These are phyloP conservation scores for Mobula hypostoma DNA, from an alignment of 2,113 vertebrate species.

Conservation along the genomic window DNA sequence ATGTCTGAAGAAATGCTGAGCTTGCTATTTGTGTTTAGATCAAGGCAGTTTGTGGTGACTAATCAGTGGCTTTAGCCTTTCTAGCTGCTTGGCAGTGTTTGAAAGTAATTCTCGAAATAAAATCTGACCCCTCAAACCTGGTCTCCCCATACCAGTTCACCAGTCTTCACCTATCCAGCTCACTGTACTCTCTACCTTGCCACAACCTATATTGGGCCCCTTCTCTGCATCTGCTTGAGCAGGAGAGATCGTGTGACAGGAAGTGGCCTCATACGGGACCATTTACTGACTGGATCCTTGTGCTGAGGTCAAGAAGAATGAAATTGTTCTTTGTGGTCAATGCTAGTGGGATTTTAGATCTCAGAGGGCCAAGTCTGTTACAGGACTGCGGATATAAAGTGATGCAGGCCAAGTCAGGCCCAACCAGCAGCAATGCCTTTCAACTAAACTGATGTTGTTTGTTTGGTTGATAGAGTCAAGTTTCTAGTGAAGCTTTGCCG, in stretches of 20 bases:
- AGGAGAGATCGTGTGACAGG: neutral
- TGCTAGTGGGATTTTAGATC: neutral
- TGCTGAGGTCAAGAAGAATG: neutral
- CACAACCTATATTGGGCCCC: too few relatives aligned
- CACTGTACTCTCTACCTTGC: too few relatives aligned
- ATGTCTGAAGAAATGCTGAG: neutral
- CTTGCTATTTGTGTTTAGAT: neutral
- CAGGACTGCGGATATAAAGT: neutral
- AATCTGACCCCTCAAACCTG: too few relatives aligned
- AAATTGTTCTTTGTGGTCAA: neutral
- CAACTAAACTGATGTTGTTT: too few relatives aligned
- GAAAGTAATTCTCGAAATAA: neutral
- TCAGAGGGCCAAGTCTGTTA: neutral
- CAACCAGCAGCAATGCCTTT: too few relatives aligned
- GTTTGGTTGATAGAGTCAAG: too few relatives aligned
- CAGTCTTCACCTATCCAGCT: too few relatives aligned
- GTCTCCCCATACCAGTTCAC: too few relatives aligned
- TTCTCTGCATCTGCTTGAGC: neutral
- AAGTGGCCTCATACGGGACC: neutral
- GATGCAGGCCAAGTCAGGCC: too few relatives aligned
- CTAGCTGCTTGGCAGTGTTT: neutral
- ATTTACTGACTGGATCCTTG: neutral
- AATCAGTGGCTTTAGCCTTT: neutral
- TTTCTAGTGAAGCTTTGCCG: too few relatives aligned
- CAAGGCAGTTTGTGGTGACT: neutral